phyloP scores from a whole-genome alignment of 2,888 invertebrate species.

The Linnaemya tessellans region DNA sequence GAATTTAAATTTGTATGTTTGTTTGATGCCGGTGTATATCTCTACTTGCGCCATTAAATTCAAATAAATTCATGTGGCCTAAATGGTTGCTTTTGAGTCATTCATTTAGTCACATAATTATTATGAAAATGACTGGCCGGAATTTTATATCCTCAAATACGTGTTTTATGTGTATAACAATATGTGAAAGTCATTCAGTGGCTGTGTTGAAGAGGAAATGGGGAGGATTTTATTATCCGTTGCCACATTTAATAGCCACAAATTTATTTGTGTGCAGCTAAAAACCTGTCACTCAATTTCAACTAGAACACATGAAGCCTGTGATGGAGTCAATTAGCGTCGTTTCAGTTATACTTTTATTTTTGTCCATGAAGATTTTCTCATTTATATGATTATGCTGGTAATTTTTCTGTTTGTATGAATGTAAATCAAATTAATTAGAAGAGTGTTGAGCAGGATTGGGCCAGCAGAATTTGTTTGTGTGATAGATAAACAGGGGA shows the following conservation, averaged over 20 bases:
- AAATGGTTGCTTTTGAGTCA: not conserved
- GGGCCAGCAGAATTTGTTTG: too few relatives aligned
- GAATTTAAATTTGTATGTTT: too few relatives aligned
- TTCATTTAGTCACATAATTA: not conserved
- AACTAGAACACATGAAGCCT: conserved; percentile 18
- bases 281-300: conserved; percentile 17
- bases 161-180: not conserved
- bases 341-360: conserved; percentile 10
- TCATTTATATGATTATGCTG: not conserved
- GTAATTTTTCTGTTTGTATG: too few relatives aligned
- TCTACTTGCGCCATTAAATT: not conserved
- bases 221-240: not conserved
- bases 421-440: too few relatives aligned
- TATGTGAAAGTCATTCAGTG: not conserved
- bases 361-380: not conserved
- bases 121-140: not conserved
- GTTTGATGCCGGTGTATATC: not conserved
- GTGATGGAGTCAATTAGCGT: conserved; percentile 49
- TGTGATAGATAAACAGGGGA: too few relatives aligned
- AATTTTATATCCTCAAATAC: not conserved
- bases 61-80: not conserved
- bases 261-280: not conserved
- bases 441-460: too few relatives aligned
- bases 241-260: not conserved
- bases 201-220: not conserved